Evolutionary conservation across 2,113 vertebrate species (phyloP).

Genomic region (Bubo scandiacus): DNA sequence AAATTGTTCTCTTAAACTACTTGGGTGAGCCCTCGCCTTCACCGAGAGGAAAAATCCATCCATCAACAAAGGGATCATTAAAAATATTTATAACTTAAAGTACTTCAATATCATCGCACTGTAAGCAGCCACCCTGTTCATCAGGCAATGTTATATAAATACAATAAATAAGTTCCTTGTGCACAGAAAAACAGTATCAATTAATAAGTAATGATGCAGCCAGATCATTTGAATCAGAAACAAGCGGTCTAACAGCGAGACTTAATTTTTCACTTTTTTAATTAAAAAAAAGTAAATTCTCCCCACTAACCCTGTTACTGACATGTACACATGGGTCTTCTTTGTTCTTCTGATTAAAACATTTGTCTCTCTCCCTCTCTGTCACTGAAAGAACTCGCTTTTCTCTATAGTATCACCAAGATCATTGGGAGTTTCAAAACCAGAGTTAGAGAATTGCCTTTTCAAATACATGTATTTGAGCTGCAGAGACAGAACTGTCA

Average conservation of each 20-base stretch:
- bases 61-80: conserved; percentile 1
- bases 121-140: conserved; percentile 19
- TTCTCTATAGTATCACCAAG: background rate
- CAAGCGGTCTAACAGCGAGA: background rate
- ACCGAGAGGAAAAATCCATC: conserved; percentile 3
- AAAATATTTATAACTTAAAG: background rate
- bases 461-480: background rate
- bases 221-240: conserved; percentile 2
- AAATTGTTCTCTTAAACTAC: conserved; percentile 60
- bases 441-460: background rate
- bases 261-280: conserved; percentile 54
- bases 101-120: background rate
- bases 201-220: conserved; percentile 49
- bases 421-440: background rate
- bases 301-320: background rate
- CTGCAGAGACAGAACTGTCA: background rate
- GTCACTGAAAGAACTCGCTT: background rate
- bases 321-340: background rate
- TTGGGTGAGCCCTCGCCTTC: background rate
- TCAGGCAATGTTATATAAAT: background rate
- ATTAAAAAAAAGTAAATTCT: conserved; percentile 53
- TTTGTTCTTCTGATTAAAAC: conserved; percentile 53
- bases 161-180: conserved; percentile 27
- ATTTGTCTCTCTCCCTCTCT: conserved; percentile 2
- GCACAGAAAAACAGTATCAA: background rate